phyloP scores from a whole-genome alignment of 2,888 invertebrate species.

The Steinernema carpocapsae region DNA sequence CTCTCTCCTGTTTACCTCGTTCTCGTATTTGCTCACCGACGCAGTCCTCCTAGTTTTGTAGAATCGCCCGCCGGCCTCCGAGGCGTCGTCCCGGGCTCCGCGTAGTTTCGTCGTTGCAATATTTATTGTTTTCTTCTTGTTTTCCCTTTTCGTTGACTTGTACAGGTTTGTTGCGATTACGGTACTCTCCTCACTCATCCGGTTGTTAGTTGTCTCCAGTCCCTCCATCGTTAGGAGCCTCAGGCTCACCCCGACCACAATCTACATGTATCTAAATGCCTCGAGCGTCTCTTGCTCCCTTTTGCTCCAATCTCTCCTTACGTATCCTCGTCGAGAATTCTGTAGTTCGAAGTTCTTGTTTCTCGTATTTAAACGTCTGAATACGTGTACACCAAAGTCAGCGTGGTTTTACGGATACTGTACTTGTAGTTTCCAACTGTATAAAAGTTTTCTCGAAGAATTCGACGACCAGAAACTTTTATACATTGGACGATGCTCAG shows the following conservation, averaged over 20 bases:
- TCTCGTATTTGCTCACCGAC: neutral
- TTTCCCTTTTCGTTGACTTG: neutral
- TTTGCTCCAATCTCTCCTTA: neutral
- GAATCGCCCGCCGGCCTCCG: no score
- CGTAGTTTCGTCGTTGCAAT: constrained; percentile 20
- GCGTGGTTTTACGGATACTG: constrained; percentile 35
- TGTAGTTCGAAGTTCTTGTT: neutral
- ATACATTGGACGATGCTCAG: no score
- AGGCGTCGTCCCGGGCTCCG: no score
- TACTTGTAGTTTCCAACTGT: constrained; percentile 23
- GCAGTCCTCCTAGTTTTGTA: no score
- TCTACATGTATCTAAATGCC: neutral
- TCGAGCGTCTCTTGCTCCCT: neutral
- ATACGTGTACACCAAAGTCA: constrained; percentile 35
- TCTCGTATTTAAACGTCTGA: constrained; percentile 29
- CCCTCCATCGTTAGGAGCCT: constrained; percentile 18
- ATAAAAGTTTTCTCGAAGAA: neutral
- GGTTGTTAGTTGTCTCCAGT: constrained; percentile 18
- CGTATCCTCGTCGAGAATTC: neutral
- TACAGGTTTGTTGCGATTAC: constrained; percentile 28
- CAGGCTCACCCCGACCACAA: neutral
- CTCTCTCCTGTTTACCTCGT: neutral
- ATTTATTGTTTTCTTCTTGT: constrained; percentile 12
- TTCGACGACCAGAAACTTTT: neutral
- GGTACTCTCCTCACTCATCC: constrained; percentile 26